Evolutionary conservation across 1,140 invertebrate species (phyloP).

Genomic region (Formica exsecta): DNA sequence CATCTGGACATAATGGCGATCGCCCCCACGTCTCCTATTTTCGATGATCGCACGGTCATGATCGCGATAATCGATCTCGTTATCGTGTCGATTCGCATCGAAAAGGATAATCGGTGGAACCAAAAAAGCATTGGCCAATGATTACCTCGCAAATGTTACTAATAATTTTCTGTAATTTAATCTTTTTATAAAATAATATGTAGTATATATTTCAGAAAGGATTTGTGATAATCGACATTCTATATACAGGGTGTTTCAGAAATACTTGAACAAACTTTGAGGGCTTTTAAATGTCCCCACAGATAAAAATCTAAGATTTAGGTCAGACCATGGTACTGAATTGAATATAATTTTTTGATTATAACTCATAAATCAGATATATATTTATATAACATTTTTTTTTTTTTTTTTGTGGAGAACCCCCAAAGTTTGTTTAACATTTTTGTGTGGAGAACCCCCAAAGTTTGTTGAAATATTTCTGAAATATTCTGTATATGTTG

Average conservation of each 20-base stretch:
- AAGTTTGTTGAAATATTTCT: no score
- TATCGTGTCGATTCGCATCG: conserved; percentile 36
- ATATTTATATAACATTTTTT: no score
- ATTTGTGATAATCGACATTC: neutral
- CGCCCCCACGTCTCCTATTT: conserved; percentile 55
- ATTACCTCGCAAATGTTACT: conserved; percentile 23
- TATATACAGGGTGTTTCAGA: neutral
- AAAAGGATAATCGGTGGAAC: conserved; percentile 34
- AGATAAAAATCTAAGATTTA: no score
- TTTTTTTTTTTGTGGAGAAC: no score
- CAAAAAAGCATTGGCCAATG: neutral
- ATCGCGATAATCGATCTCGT: conserved; percentile 52
- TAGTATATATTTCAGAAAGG: neutral
- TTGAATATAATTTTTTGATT: no score
- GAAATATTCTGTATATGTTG: neutral
- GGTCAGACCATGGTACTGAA: no score
- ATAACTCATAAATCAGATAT: no score
- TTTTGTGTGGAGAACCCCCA: no score
- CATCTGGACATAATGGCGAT: conserved; percentile 68
- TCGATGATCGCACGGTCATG: conserved; percentile 57
- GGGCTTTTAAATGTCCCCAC: no score
- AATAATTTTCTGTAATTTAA: conserved; percentile 11
- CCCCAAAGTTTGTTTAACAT: no score
- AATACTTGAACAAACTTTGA: no score
- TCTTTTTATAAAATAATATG: neutral